These are phyloP conservation scores for Cataglyphis cursor DNA, from an alignment of 2,888 invertebrate species.

Conservation along the genomic window DNA sequence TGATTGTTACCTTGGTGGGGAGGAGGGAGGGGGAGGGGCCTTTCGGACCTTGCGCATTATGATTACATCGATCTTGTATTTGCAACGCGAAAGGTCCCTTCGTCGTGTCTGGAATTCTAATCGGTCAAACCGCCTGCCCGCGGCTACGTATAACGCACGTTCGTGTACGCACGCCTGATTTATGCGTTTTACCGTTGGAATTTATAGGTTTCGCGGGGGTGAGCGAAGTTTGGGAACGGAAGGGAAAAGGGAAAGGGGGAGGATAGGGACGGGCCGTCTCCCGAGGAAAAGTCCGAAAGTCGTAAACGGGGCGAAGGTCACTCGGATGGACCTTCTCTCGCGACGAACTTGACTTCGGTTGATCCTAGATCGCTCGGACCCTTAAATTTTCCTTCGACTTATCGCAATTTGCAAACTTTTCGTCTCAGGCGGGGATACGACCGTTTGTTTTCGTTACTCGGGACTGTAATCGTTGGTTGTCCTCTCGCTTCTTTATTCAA, in stretches of 20 bases:
- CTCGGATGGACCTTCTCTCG: constrained; percentile 24
- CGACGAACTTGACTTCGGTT: background rate
- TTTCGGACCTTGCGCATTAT: constrained; percentile 32
- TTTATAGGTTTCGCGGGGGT: constrained; percentile 71
- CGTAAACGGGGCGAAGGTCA: constrained; percentile 56
- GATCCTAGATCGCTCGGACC: constrained; percentile 8
- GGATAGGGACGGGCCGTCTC: constrained; percentile 9
- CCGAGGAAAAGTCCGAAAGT: constrained; percentile 68
- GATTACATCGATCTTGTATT: constrained; percentile 56
- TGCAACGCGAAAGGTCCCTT: constrained; percentile 59
- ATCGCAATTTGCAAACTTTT: constrained; percentile 31
- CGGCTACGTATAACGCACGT: constrained; percentile 53
- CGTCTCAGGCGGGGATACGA: background rate
- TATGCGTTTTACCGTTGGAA: constrained; percentile 72
- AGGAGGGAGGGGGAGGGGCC: background rate
- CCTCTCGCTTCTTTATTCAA: constrained; percentile 36
- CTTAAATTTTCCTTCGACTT: constrained; percentile 30
- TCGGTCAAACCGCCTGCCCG: constrained; percentile 59
- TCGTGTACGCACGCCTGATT: constrained; percentile 74
- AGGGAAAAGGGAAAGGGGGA: background rate
- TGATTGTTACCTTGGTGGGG: constrained; percentile 23
- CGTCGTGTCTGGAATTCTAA: constrained; percentile 69
- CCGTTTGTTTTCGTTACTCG: constrained; percentile 31
- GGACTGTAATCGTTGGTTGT: constrained; percentile 15
- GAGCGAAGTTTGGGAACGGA: constrained; percentile 66